Evolutionary conservation across 1,140 invertebrate species (phyloP).

Genomic region (Mesaphorura yosii): DNA sequence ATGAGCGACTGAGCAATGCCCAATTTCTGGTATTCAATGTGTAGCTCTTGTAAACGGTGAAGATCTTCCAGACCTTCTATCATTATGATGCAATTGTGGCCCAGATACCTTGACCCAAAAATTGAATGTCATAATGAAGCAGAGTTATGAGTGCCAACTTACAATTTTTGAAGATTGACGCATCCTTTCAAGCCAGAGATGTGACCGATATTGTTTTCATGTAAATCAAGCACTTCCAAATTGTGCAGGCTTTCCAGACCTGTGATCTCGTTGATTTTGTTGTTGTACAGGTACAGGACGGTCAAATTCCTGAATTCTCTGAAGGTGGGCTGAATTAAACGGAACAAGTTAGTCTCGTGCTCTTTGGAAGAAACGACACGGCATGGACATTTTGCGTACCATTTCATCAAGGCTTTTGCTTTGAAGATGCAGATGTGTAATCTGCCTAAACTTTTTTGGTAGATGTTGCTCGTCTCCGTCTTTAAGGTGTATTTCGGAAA

Average conservation of each 20-base stretch:
- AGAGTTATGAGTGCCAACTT: neutral
- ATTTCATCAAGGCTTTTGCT: too few species aligned
- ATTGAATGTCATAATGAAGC: neutral
- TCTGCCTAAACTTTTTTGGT: too few species aligned
- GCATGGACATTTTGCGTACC: too few species aligned
- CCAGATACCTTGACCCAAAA: slow-evolving; percentile 38
- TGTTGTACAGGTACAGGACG: slow-evolving; percentile 56
- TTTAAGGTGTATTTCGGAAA: too few species aligned
- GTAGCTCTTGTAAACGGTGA: slow-evolving; percentile 48
- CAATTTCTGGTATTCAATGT: slow-evolving; percentile 53
- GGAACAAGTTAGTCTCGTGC: too few species aligned
- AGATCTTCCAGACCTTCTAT: slow-evolving; percentile 53
- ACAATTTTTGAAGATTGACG: slow-evolving; percentile 49
- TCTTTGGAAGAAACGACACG: too few species aligned
- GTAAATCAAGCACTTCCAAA: slow-evolving; percentile 52
- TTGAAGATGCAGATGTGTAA: too few species aligned
- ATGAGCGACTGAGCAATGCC: slow-evolving; percentile 45
- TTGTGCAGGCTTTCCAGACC: slow-evolving; percentile 47
- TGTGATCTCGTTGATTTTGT: slow-evolving; percentile 46
- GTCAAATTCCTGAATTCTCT: slow-evolving; percentile 47
- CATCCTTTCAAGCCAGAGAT: slow-evolving; percentile 50
- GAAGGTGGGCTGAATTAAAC: too few species aligned
- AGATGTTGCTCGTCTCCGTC: too few species aligned
- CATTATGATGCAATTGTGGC: slow-evolving; percentile 52
- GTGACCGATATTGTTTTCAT: slow-evolving; percentile 52